These are phyloP conservation scores for Chrysolina haemoptera DNA, from an alignment of 2,888 invertebrate species.

Conservation along the genomic window DNA sequence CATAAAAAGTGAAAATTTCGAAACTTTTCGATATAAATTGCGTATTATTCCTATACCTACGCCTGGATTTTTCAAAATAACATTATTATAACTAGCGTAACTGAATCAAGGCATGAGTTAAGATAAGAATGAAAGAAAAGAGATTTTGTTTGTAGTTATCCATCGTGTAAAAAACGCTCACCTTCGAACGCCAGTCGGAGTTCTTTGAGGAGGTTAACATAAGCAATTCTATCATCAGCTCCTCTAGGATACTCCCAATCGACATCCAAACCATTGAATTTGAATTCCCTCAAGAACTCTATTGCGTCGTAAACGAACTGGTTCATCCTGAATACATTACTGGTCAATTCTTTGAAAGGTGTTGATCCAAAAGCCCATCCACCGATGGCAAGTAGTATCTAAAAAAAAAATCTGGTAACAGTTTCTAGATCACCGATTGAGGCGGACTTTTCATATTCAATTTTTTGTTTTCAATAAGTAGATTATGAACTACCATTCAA, in stretches of 20 bases:
- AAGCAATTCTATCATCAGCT: slow-evolving; percentile 87
- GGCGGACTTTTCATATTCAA: too few relatives aligned
- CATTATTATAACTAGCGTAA: too few relatives aligned
- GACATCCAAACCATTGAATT: slow-evolving; percentile 93
- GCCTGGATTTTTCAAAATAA: too few relatives aligned
- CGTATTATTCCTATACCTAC: too few relatives aligned
- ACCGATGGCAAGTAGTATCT: slow-evolving; percentile 90
- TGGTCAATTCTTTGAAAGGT: slow-evolving; percentile 92
- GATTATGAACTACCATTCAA: too few relatives aligned
- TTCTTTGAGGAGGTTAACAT: slow-evolving; percentile 88
- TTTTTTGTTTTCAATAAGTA: too few relatives aligned
- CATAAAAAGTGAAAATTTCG: too few relatives aligned
- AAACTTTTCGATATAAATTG: too few relatives aligned
- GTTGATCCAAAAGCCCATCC: slow-evolving; percentile 98
- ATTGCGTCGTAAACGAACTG: slow-evolving; percentile 96
- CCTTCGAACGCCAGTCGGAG: slow-evolving; percentile 91
- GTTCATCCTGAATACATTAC: slow-evolving; percentile 93
- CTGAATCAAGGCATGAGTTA: too few relatives aligned
- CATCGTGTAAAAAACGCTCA: slow-evolving; percentile 4
- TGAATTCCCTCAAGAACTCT: slow-evolving; percentile 90
- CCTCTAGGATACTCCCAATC: slow-evolving; percentile 97
- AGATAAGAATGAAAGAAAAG: too few relatives aligned
- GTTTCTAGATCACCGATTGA: too few relatives aligned
- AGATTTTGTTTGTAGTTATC: background rate
- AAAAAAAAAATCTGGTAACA: slow-evolving; percentile 30